Base-by-base conservation (phyloP, 1,140 invertebrate species). In the Spodoptera litura region DNA sequence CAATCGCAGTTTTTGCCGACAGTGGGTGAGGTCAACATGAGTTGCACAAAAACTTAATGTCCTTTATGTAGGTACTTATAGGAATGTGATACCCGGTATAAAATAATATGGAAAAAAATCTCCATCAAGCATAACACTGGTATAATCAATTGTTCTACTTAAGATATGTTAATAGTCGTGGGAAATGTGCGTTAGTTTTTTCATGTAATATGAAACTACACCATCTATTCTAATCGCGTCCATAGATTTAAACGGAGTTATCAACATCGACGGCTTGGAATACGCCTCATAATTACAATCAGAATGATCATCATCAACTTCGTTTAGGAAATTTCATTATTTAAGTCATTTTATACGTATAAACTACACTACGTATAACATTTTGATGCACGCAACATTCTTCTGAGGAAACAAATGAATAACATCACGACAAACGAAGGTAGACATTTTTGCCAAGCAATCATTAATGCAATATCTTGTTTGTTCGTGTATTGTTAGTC, bases 1-100 rank as follows among this genome's bases (percentile, higher is more conserved):
- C 66, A 53, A 31, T 70, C 20, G 25, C 11, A 20, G 66, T 70
- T 70, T 70, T 70, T 70, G 51, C 25, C 25, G 66, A 64, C 12
- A 64, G 2, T 49, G 8, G 51, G 49, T 49, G 25, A 70, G 66
- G 66, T 53, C 49, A 5, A 12, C 51, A 20, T 11, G 27, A 70
- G 25, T 8, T 2, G 8, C 9, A 2, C 9, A 70, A 70, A 70
- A 70, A 70, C 49, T 53, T 70, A n/a, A 70, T 52, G 66, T 52
- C 49, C 66, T 52, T n/a, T 25, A 2, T 53, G 66, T 9, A 44
- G 6, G 6, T n/a, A 52, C 44, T 52, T 13, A 31, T 70, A 53
- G 62, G 38, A 66, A 49, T 66, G 15, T 38, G 38, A 49, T 49
- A 49, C 51, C 38, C 38, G 38, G 25, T 49, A 15, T 44, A 44